A percentile compares a stretch with the other conserved stretches of the same genome.
phyloP scores from a whole-genome alignment of 1,140 invertebrate genomes.

The Drosophila albomicans region DNA sequence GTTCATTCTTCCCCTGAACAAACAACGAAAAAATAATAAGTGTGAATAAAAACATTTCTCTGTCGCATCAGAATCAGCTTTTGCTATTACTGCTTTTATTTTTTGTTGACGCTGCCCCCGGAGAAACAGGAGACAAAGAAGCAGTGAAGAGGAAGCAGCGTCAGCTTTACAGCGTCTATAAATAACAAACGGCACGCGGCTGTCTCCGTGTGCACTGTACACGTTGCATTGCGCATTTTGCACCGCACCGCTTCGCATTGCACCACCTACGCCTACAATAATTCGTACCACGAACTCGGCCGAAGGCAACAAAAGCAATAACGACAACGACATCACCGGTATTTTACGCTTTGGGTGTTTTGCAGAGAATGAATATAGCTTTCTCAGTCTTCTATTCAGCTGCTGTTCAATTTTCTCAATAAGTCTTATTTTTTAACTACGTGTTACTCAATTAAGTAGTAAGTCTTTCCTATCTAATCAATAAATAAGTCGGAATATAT shows the following conservation, averaged over 20 bases:
- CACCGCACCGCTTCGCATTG: not conserved
- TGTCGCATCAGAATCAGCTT: slow-evolving; percentile 3
- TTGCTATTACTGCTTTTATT: slow-evolving; percentile 21
- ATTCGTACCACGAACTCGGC: slow-evolving; percentile 11
- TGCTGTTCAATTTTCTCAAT: not conserved
- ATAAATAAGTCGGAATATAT: too few species aligned
- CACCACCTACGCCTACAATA: slow-evolving; percentile 10
- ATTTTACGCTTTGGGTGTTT: slow-evolving; percentile 64
- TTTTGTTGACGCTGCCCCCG: slow-evolving; percentile 15
- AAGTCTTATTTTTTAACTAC: too few species aligned
- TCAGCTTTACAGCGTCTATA: slow-evolving; percentile 45
- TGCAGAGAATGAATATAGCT: slow-evolving; percentile 24
- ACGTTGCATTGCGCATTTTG: slow-evolving; percentile 4
- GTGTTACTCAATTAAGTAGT: too few species aligned
- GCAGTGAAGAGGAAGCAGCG: slow-evolving; percentile 1
- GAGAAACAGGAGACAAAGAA: not conserved
- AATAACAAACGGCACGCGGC: slow-evolving; percentile 78
- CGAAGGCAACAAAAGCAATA: too few species aligned
- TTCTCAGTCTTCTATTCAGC: slow-evolving; percentile 15
- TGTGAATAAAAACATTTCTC: slow-evolving; percentile 36
- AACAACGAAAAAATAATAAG: slow-evolving; percentile 46
- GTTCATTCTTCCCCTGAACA: slow-evolving; percentile 35
- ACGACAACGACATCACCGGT: slow-evolving; percentile 20
- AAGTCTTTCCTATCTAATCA: too few species aligned
- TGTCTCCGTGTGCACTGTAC: slow-evolving; percentile 48